These are phyloP conservation scores for Apteryx mantelli DNA, from an alignment of 2,113 vertebrate species.

Conservation along the genomic window DNA sequence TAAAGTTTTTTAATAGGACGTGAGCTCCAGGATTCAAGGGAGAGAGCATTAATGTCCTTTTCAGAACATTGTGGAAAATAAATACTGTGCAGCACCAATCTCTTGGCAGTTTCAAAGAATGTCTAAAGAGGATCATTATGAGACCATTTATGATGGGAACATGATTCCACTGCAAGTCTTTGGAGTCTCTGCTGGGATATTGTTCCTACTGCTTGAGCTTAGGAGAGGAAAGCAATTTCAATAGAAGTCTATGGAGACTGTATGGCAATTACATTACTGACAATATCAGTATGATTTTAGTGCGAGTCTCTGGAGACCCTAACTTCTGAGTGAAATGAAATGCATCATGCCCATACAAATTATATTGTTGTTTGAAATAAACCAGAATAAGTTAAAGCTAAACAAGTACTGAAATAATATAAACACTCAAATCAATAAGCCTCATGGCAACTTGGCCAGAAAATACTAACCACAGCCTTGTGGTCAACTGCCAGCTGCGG, in stretches of 20 bases:
- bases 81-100: slow-evolving; percentile 63
- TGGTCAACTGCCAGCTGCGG: fast-evolving
- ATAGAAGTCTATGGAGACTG: slow-evolving; percentile 64
- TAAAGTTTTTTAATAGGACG: slow-evolving; percentile 63
- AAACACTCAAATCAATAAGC: not conserved
- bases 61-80: slow-evolving; percentile 63
- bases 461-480: not conserved
- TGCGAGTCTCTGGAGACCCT: slow-evolving; percentile 36
- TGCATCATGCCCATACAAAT: slow-evolving; percentile 62
- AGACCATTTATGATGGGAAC: slow-evolving; percentile 65
- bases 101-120: slow-evolving; percentile 69
- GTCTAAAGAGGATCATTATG: slow-evolving; percentile 71
- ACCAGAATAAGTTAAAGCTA: slow-evolving; percentile 1
- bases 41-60: slow-evolving; percentile 69
- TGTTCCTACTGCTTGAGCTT: slow-evolving; percentile 67
- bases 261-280: slow-evolving; percentile 67
- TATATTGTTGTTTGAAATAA: slow-evolving; percentile 53
- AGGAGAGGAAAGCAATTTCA: slow-evolving; percentile 74
- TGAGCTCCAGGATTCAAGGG: slow-evolving; percentile 62
- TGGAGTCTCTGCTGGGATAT: slow-evolving; percentile 67
- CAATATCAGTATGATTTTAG: slow-evolving; percentile 67
- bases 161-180: slow-evolving; percentile 65
- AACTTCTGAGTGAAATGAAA: slow-evolving; percentile 47
- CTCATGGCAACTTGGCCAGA: not conserved
- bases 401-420: not conserved